Base-by-base conservation (phyloP, 2,888 invertebrate species). In the Belgica antarctica region DNA sequence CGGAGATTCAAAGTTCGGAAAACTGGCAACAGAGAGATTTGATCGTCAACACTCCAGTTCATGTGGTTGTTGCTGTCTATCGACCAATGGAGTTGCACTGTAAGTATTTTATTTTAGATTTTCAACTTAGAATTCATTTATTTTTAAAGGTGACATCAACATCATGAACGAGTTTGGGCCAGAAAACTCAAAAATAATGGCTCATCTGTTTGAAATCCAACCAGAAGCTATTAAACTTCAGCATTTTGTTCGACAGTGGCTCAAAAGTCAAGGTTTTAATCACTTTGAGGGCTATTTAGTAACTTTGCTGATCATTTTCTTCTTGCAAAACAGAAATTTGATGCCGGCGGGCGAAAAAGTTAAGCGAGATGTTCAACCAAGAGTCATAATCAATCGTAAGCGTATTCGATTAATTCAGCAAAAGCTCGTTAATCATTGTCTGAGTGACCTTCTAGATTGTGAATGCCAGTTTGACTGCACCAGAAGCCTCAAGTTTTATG, bases 201-300 rank as follows among this genome's bases (percentile, higher is more conserved):
- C 19, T 4, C 57, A 68, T 34, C 24, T 68, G 4, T 68, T 68
- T 22, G 12, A 34, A 0, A 28, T 68, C 19, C 68, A 68, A 24
- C 52, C 68, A 5, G 68, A 68, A 52, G 31, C 31, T 10, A 24
- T 31, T 1, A 4, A 31, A 2, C 31, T 68, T 3, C 34, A 31
- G 22, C 68, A 68, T 24, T 68, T 46, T 17, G 10, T 68, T 1
- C 15, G 24, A 12, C 1, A 1, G 4, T 68, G 52, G 68, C 22
- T 52, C 1, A 47, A 17, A 5, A 7, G 8, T 12, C 24, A 47
- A 8, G 24, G 34, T 28, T 24, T 59, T 22, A 25, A 24, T 1
- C 4, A 7, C 15, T 31, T 68, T 3, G 31, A 57, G 24, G 57
- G 57, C 5, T 68, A 47, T 31, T 3, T 34, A 2, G 15, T 68